These are phyloP conservation scores for Vesta saturnalis DNA, from an alignment of 2,888 invertebrate genomes.

Conservation along the genomic window DNA sequence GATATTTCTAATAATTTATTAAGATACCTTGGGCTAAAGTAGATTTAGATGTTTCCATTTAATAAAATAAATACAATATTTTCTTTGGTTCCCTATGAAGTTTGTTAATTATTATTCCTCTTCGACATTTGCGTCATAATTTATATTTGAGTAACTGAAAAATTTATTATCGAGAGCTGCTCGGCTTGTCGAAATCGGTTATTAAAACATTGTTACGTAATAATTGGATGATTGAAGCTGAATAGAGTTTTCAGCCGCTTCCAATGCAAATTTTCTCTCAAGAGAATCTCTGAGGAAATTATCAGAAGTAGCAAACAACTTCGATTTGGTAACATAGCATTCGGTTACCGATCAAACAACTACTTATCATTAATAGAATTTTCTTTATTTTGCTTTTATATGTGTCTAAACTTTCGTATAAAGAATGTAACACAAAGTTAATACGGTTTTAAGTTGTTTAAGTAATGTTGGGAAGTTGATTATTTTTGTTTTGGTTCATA, in stretches of 20 bases:
- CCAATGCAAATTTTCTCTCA: slow-evolving; percentile 25
- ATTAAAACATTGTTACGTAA: slow-evolving; percentile 28
- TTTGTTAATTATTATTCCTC: background rate
- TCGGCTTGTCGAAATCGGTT: slow-evolving; percentile 29
- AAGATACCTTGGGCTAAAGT: background rate
- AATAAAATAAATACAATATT: background rate
- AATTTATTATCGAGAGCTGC: slow-evolving; percentile 8
- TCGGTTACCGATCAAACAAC: slow-evolving; percentile 14
- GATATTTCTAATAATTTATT: background rate
- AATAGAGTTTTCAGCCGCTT: slow-evolving; percentile 18
- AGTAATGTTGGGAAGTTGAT: background rate
- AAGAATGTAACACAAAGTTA: too few species aligned
- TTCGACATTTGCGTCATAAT: too few species aligned
- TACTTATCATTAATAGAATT: slow-evolving; percentile 1
- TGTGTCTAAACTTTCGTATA: background rate
- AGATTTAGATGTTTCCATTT: background rate
- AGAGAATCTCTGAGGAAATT: slow-evolving; percentile 30
- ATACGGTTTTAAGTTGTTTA: too few species aligned
- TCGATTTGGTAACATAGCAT: slow-evolving; percentile 18
- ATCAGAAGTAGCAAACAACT: slow-evolving; percentile 27
- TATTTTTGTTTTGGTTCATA: background rate
- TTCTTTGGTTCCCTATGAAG: background rate
- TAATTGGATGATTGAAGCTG: slow-evolving; percentile 30
- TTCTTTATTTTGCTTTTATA: background rate
- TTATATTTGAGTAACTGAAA: background rate